Percentiles rank a stretch among this genome's conserved stretches.
Evolutionary conservation across 2,888 invertebrate genomes (phyloP).

Genomic region (Cheilosia vulpina): DNA sequence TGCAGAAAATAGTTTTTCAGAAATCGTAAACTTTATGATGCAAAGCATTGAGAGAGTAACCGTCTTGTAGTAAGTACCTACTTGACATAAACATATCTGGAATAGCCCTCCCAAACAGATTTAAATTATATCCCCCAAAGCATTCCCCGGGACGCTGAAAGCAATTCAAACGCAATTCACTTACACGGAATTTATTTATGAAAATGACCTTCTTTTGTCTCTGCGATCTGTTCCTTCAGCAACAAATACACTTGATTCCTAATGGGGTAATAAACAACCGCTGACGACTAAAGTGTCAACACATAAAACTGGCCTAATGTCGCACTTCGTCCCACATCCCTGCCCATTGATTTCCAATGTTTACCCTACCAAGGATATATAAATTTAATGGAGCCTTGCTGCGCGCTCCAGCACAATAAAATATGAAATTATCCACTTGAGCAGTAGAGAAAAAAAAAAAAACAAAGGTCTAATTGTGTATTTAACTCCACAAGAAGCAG

Average conservation of each 20-base stretch:
- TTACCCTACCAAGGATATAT: slow-evolving; percentile 51
- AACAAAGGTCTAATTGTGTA: slow-evolving; percentile 47
- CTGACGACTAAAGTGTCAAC: slow-evolving; percentile 71
- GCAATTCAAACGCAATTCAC: not conserved
- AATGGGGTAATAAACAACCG: slow-evolving; percentile 69
- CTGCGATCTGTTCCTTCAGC: slow-evolving; percentile 25
- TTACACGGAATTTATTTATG: slow-evolving; percentile 12
- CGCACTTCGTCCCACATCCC: slow-evolving; percentile 18
- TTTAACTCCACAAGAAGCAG: slow-evolving; percentile 28
- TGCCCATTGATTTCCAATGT: slow-evolving; percentile 67
- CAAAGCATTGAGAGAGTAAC: no score
- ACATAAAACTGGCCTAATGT: slow-evolving; percentile 61
- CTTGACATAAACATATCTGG: no score
- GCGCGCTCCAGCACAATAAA: slow-evolving; percentile 53
- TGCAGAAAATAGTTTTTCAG: no score
- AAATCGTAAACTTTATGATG: no score
- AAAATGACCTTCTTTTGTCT: slow-evolving; percentile 13
- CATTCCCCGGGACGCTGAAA: no score
- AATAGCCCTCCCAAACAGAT: no score
- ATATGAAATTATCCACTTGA: slow-evolving; percentile 71
- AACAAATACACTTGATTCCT: slow-evolving; percentile 52
- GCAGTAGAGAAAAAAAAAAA: slow-evolving; percentile 11
- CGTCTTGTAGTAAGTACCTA: no score
- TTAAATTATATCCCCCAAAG: no score
- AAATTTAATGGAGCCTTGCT: slow-evolving; percentile 60